These are phyloP conservation scores for Xylocampa areola DNA, from an alignment of 2,888 invertebrate species.

Conservation along the genomic window DNA sequence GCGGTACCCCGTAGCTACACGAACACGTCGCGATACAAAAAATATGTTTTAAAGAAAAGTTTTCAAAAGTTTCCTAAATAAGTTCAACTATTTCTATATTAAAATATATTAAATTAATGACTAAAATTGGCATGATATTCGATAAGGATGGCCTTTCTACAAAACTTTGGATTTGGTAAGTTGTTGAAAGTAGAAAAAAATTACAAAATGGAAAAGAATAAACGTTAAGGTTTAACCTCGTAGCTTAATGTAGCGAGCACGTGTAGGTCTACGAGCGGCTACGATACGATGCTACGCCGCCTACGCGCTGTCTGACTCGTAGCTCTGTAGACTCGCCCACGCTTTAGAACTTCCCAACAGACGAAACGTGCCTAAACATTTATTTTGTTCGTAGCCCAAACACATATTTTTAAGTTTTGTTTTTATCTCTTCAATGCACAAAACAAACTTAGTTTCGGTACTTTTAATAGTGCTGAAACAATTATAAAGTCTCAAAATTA, in stretches of 20 bases:
- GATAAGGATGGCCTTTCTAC: constrained; percentile 27
- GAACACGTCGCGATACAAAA: constrained; percentile 41
- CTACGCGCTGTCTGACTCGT: constrained; percentile 85
- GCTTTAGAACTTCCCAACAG: constrained; percentile 69
- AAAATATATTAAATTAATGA: constrained; percentile 25
- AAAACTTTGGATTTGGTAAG: constrained; percentile 47
- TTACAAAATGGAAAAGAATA: constrained; percentile 10
- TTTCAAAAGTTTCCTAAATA: constrained; percentile 28
- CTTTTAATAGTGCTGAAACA: too few species aligned
- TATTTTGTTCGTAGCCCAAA: constrained; percentile 15
- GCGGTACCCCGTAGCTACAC: constrained; percentile 47
- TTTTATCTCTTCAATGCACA: too few species aligned
- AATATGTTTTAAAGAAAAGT: constrained; percentile 34
- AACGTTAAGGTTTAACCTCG: constrained; percentile 22
- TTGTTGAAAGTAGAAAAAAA: constrained; percentile 27
- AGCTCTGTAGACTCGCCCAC: constrained; percentile 87
- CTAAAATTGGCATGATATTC: constrained; percentile 45
- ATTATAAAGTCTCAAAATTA: too few species aligned
- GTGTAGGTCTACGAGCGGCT: constrained; percentile 75
- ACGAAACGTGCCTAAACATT: constrained; percentile 49
- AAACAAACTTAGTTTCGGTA: too few species aligned
- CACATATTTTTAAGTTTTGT: background rate
- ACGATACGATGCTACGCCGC: constrained; percentile 81
- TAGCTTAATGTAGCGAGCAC: constrained; percentile 61
- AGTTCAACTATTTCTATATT: constrained; percentile 14